These are phyloP conservation scores for Penaeus japonicus DNA, from an alignment of 1,140 invertebrate genomes.

Conservation along the genomic window DNA sequence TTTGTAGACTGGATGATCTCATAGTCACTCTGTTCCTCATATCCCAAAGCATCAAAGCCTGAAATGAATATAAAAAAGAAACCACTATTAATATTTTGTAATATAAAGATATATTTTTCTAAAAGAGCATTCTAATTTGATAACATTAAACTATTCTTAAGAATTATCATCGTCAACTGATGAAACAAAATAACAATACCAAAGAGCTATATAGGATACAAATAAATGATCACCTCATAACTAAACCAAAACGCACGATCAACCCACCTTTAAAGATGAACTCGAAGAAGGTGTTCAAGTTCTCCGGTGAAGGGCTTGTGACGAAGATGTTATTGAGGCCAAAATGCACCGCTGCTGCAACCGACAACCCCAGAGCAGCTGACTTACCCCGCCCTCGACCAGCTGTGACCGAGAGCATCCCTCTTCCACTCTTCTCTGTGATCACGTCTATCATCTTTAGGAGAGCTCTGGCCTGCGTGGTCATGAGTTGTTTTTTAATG, in stretches of 20 bases:
- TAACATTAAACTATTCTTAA: too few relatives aligned
- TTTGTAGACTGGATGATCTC: conserved; percentile 95
- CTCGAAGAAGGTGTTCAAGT: conserved; percentile 97
- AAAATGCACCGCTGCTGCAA: conserved; percentile 83
- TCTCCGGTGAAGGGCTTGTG: conserved; percentile 97
- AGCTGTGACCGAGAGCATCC: conserved; percentile 94
- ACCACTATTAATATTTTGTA: too few relatives aligned
- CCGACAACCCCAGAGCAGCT: conserved; percentile 91
- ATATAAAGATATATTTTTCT: too few relatives aligned
- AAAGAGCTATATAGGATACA: too few relatives aligned
- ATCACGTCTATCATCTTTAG: conserved; percentile 95
- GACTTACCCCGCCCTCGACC: conserved; percentile 97
- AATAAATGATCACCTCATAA: too few relatives aligned
- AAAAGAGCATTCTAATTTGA: too few relatives aligned
- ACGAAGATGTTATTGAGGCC: conserved; percentile 99
- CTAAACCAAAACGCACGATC: neutral
- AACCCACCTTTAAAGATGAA: conserved; percentile 90
- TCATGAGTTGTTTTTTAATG: neutral
- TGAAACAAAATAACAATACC: too few relatives aligned
- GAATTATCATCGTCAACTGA: too few relatives aligned
- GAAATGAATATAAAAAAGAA: neutral
- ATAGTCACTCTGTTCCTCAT: conserved; percentile 97
- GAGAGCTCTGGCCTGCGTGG: conserved; percentile 9
- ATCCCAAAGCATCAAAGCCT: conserved; percentile 90
- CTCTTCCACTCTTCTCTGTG: conserved; percentile 89